Percentiles rank a stretch among this genome's conserved stretches.
These are phyloP conservation scores for Leptinotarsa texana DNA, from an alignment of 1,140 invertebrate genomes.

Conservation along the genomic window DNA sequence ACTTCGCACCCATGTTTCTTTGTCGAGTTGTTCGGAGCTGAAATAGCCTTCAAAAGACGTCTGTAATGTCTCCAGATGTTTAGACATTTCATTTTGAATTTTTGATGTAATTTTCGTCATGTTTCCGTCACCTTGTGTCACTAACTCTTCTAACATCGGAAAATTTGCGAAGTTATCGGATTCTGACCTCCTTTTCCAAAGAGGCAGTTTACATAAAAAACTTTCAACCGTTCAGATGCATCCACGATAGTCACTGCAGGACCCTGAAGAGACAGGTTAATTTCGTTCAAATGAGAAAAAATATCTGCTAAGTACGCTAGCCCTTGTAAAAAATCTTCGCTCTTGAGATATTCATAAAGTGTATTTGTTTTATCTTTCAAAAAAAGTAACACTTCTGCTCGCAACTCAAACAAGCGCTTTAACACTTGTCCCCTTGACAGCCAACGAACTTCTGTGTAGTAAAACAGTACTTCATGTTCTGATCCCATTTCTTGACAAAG, in stretches of 20 bases:
- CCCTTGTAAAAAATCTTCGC: constrained; percentile 22
- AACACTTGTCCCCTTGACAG: constrained; percentile 28
- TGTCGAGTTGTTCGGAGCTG: constrained; percentile 18
- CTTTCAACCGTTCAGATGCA: constrained; percentile 4
- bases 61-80: not conserved
- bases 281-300: constrained; percentile 25
- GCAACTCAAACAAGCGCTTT: constrained; percentile 23
- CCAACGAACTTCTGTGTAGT: constrained; percentile 26
- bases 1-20: constrained; percentile 24
- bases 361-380: constrained; percentile 20
- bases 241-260: constrained; percentile 17
- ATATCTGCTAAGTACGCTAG: constrained; percentile 27
- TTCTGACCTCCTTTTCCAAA: constrained; percentile 18
- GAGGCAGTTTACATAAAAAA: constrained; percentile 6
- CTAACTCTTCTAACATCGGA: not conserved
- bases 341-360: constrained; percentile 16
- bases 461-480: constrained; percentile 24
- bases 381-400: constrained; percentile 14
- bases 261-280: constrained; percentile 27
- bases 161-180: constrained; percentile 7
- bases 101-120: not conserved
- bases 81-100: constrained; percentile 11
- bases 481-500: constrained; percentile 23
- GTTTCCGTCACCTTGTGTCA: constrained; percentile 13
- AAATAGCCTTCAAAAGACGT: constrained; percentile 19